Evolutionary conservation across 2,113 vertebrate species (phyloP), one percentile per base, ranked within the genome.

Genomic region (Vidua macroura): DNA sequence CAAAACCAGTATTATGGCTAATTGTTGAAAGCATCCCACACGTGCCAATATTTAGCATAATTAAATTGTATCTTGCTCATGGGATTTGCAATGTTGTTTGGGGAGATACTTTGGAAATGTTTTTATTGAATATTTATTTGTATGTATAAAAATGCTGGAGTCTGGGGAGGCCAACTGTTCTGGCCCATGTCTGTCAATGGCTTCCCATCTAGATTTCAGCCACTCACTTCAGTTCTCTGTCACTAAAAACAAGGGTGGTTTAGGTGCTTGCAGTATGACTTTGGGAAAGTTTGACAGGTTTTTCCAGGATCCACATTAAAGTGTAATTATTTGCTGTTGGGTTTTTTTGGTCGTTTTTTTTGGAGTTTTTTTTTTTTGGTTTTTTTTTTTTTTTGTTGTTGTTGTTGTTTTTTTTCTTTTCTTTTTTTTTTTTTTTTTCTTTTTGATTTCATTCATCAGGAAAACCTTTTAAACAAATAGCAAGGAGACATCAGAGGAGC

Each of bases 111-210:
- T 52, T 75, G 21, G 56, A 95, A 91, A 46, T 37, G 4, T 21
- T 58, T 96, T 78, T 59, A 19, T 28, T 62, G 58, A 52, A 75
- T 68, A 25, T 62, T 69, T 83, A 41, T 60, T 70, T 70, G 5
- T 56, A 22, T 7, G 8, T 31, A 41, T 48, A 35, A 73, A 81
- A 66, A 28, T 1, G 4, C 72, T 69, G 82, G 37, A 37, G 5
- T 51, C 37, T 51, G 28, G 28, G 23, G 51, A 56, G 30, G 20
- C 22, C 49, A 48, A 30, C 5, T 11, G 1, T 48, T 91, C 28
- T 55, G 44, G 23, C 25, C 37, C 4, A 2, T 4, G 2, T 82
- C 69, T 63, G 20, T 75, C 0, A 0, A 25, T 85, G 60, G 12
- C 14, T 69, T 78, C 14, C 17, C 6, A 0, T 33, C 7, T 10